Base-by-base conservation (phyloP, 2,113 vertebrate genomes). In the Macaca mulatta region DNA sequence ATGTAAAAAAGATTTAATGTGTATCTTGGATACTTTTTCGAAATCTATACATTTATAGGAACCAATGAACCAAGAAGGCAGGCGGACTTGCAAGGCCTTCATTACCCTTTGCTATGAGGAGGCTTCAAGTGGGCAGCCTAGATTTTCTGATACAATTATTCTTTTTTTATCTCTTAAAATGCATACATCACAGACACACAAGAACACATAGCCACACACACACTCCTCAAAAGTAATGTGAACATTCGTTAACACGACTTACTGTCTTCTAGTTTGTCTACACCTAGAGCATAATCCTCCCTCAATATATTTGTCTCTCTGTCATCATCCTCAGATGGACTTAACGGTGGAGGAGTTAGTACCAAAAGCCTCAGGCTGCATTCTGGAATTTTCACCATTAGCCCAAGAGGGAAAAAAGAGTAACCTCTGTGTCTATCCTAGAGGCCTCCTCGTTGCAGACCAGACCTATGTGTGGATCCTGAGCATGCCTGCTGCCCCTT, bases 401-500 rank as follows among this genome's bases (percentile, higher is more conserved):
- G 3, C 11, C n/a, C 43, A 35, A 61, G 9, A 12, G 9, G 25
- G 40, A 38, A 7, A 1, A 18, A 70, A 13, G n/a, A n/a, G 8
- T 83, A 20, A n/a, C 45, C 18, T 27, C 38, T 2, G 13, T 40
- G 13, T 25, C 23, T 5, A 18, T 40, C 17, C 23, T 3, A 25
- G 70, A 57, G 25, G 7, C 13, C 45, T 78, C 17, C 17, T 35
- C 1, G 0, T 30, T 35, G 52, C 70, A 18, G 10, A 13, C 13
- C 17, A 61, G 74, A 45, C 35, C 2, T n/a, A 20, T 8, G 4
- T 8, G n/a, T 38, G 30, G 23, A 35, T 30, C 5, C 12, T n/a
- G 74, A 81, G 38, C 13, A 13, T 0, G 0, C 17, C 0, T 17
- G 10, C 43, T 61, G 75, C 0, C 6, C 45, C 30, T 10, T 20